These are phyloP conservation scores for Gortyna flavago DNA, from an alignment of 2,888 invertebrate species.

Conservation along the genomic window DNA sequence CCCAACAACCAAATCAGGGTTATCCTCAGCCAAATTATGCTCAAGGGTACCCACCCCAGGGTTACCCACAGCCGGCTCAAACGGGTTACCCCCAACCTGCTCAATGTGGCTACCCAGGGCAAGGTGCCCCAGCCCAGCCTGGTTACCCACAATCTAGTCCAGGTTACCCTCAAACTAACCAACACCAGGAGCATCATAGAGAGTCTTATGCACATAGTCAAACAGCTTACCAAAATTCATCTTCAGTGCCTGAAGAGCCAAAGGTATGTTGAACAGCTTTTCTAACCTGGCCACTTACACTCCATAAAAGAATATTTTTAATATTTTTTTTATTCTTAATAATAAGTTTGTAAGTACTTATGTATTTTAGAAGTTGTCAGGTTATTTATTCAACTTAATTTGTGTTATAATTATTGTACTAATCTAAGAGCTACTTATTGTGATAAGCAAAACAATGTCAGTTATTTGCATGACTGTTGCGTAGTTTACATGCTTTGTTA, in stretches of 20 bases:
- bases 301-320: not conserved
- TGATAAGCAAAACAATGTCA: constrained; percentile 81
- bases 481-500: constrained; percentile 27
- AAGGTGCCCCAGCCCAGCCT: constrained; percentile 63
- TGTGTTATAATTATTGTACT: constrained; percentile 46
- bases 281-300: constrained; percentile 14
- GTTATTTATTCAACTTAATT: constrained; percentile 16
- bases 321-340: not conserved
- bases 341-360: not conserved
- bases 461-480: constrained; percentile 42
- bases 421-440: constrained; percentile 66
- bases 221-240: constrained; percentile 75
- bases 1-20: constrained; percentile 73
- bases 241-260: constrained; percentile 72
- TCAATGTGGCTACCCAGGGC: constrained; percentile 70
- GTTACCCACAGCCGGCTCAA: constrained; percentile 69
- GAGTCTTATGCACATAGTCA: constrained; percentile 74
- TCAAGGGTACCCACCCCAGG: constrained; percentile 69
- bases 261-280: constrained; percentile 79
- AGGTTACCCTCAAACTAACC: constrained; percentile 74
- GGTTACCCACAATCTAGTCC: constrained; percentile 69
- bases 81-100: constrained; percentile 69
- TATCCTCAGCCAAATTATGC: constrained; percentile 71
- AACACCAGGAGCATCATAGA: constrained; percentile 75
- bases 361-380: constrained; percentile 12